Evolutionary conservation across 2,888 invertebrate genomes (phyloP), one percentile per base, ranked within the genome.

Genomic region (Deilephila porcellus): DNA sequence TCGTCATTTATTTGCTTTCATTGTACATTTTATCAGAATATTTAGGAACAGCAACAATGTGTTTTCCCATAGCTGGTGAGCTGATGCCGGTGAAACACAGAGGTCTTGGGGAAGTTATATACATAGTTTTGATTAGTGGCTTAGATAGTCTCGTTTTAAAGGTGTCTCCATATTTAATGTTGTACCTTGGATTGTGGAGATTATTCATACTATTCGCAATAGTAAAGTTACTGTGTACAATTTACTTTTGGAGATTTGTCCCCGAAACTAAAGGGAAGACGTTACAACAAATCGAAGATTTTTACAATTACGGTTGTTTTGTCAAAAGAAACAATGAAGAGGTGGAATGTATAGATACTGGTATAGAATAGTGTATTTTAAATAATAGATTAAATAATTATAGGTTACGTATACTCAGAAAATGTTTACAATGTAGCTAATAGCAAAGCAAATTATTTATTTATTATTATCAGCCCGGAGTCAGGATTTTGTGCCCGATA

Each of bases 71-170:
- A 20, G 59, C 78, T 0, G 73, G 75, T 0, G 80, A 78, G 25
- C 8, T 81, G 6, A 78, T 80, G 76, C 81, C 81, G 0, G 80
- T 81, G 0, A 79, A 80, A 34, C 78, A 80, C 29, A 76, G 78
- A 73, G 79, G 79, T 14, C 17, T 81, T 52, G 81, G 81, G 0
- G 80, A 78, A 5, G 76, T 76, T 4, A 32, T 79, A 14, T 77
- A 74, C 19, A 74, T 80, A n/a, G 70, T 77, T 53, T 73, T 71
- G 17, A 71, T 76, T 1, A 77, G 78, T 63, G 1, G 77, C 6
- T 74, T 80, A 45, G 77, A 78, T 52, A 72, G 77, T 2, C 72
- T 75, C 7, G 75, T 77, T 8, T 73, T 80, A 11, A 80, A 79
- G 76, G 2, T 78, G 32, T 75, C 76, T 0, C 79, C 79, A 0